phyloP scores from a whole-genome alignment of 1,140 invertebrate genomes.

The Drosophila aff. region DNA sequence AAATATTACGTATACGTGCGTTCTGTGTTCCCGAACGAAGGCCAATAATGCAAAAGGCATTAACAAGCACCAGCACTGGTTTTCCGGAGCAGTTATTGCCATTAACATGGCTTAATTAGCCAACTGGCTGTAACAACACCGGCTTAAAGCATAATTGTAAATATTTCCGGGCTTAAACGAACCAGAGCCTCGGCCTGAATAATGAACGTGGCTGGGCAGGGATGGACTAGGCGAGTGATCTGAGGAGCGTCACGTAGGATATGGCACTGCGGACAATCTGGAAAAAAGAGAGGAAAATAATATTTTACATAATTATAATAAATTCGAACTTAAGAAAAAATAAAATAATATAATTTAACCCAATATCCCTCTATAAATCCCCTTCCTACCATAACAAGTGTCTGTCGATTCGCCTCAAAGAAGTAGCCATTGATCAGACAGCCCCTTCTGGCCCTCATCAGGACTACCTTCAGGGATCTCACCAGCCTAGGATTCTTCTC shows the following conservation, averaged over 20 bases:
- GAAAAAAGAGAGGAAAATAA: not conserved
- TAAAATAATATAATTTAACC: not conserved
- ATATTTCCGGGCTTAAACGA: slow-evolving; percentile 47
- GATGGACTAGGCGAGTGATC: slow-evolving; percentile 30
- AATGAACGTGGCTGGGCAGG: not conserved
- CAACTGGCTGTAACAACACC: slow-evolving; percentile 60
- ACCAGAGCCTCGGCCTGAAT: slow-evolving; percentile 4
- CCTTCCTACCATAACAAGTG: slow-evolving; percentile 32
- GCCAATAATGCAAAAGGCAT: slow-evolving; percentile 70
- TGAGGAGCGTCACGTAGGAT: slow-evolving; percentile 50
- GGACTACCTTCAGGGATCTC: slow-evolving; percentile 19
- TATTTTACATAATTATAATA: too few relatives aligned
- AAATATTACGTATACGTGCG: slow-evolving; percentile 69
- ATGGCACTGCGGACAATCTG: slow-evolving; percentile 52
- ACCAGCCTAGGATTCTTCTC: slow-evolving; percentile 1
- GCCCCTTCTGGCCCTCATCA: slow-evolving; percentile 34
- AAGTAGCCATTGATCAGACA: slow-evolving; percentile 41
- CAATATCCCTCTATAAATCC: not conserved
- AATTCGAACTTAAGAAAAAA: not conserved
- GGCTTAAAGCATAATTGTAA: slow-evolving; percentile 71
- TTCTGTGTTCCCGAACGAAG: slow-evolving; percentile 40
- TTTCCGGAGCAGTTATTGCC: slow-evolving; percentile 49
- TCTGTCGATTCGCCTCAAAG: slow-evolving; percentile 42
- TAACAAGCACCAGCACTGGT: slow-evolving; percentile 61
- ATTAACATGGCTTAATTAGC: slow-evolving; percentile 79